Base-by-base conservation (phyloP, 2,888 invertebrate species). In the Callosobruchus maculatus region DNA sequence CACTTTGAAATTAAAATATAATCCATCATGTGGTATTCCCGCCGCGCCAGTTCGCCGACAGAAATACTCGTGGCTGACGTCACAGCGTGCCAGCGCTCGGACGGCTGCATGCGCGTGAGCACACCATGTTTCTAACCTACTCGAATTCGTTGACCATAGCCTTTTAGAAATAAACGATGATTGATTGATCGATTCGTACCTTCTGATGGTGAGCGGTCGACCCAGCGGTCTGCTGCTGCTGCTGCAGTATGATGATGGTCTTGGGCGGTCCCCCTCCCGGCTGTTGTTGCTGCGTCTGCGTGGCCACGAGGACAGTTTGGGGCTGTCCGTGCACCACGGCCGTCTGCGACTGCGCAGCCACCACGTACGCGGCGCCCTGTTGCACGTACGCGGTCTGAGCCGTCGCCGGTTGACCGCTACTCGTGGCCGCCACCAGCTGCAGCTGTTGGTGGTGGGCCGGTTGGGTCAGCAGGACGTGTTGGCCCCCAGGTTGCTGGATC, bases 221-320 rank as follows among this genome's bases (percentile, higher is more conserved):
- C 1, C 13, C 13, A 74, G 88, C 87, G 5, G 86, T 80, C 0
- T 88, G 78, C 4, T 85, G 81, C 78, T 90, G 90, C 21, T 91
- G 92, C 80, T 93, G 93, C 68, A 93, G 86, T 71, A 93, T 90
- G 70, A 93, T 93, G 31, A 93, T 93, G 0, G 93, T 93, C 81
- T 93, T 93, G 0, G 92, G 89, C 1, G 90, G 90, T 0, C 91
- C 89, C 0, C 90, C 91, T 0, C 90, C 91, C 77, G n/a, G n/a
- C n/a, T 90, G 90, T 76, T 93, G 92, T 80, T 92, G 92, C 0
- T 91, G 88, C 0, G 92, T 90, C 81, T 93, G 92, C n/a, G n/a
- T n/a, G 0, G 93, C 91, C 0, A 93, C 90, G 0, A 93, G 85
- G 0, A 93, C 90, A 0, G 93, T 92, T 79, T 91, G 91, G 0